phyloP scores from a whole-genome alignment of 2,888 invertebrate genomes.

The Rhagium mordax region DNA sequence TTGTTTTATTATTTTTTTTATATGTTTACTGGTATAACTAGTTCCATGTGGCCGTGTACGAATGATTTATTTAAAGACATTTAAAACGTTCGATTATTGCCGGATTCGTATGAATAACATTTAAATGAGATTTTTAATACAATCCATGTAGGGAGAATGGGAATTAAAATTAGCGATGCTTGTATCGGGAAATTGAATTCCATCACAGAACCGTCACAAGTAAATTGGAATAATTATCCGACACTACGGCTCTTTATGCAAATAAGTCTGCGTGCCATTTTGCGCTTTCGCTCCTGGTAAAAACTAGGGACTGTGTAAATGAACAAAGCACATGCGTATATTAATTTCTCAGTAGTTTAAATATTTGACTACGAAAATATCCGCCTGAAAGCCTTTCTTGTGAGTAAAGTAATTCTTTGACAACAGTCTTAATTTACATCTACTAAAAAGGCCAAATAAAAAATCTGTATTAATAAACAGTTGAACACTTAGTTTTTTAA shows the following conservation, averaged over 20 bases:
- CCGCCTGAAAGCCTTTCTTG: no score
- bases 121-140: slow-evolving; percentile 2
- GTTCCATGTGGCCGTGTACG: not conserved
- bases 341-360: slow-evolving; percentile 3
- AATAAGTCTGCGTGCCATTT: no score
- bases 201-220: not conserved
- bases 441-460: no score
- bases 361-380: not conserved
- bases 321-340: no score
- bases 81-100: not conserved
- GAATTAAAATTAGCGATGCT: not conserved
- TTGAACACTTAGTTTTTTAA: no score
- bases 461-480: no score
- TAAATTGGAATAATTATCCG: not conserved
- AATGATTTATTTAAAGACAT: slow-evolving; percentile 1
- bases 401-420: no score
- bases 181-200: not conserved
- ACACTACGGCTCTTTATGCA: not conserved
- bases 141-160: slow-evolving; percentile 6
- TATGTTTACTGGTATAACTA: not conserved
- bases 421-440: no score
- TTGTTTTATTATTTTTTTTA: slow-evolving; percentile 7
- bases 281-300: no score
- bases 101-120: not conserved
- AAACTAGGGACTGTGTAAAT: no score